These are phyloP conservation scores for Spheniscus humboldti DNA, from an alignment of 2,797 vertebrate genomes.

Conservation along the genomic window DNA sequence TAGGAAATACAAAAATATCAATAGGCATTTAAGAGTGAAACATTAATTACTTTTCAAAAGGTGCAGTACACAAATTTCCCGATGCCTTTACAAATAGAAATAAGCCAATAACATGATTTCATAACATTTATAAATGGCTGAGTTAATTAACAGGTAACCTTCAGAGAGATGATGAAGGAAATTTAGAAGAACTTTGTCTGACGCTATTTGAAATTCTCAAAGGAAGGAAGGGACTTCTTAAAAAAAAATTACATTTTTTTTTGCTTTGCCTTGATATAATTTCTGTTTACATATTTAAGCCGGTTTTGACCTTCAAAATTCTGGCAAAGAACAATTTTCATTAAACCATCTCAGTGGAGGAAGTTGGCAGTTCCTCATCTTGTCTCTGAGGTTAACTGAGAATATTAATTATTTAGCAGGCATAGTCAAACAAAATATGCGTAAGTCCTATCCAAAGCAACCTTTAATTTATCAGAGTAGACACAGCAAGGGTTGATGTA, in stretches of 20 bases:
- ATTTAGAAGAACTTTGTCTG: constrained; percentile 2
- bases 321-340: constrained; percentile 16
- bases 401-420: not conserved
- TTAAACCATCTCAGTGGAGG: not conserved
- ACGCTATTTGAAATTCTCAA: constrained; percentile 19
- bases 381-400: not conserved
- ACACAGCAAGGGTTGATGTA: not conserved
- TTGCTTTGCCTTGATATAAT: not conserved
- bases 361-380: not conserved
- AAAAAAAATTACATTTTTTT: constrained; percentile 15
- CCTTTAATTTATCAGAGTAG: not conserved
- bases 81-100: constrained; percentile 35
- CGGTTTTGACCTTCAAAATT: constrained; percentile 21
- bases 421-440: not conserved
- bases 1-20: constrained; percentile 4
- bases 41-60: constrained; percentile 44
- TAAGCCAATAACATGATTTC: constrained; percentile 14
- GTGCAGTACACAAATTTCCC: not conserved
- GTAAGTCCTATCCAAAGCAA: not conserved
- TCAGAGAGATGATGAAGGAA: constrained; percentile 51
- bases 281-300: constrained; percentile 20
- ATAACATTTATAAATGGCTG: constrained; percentile 37
- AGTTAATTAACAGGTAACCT: constrained; percentile 58
- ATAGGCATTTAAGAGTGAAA: constrained; percentile 20
- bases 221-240: not conserved